Percentiles rank a stretch among this genome's conserved stretches.
phyloP scores from a whole-genome alignment of 2,797 vertebrate genomes.

The Allobates femoralis region DNA sequence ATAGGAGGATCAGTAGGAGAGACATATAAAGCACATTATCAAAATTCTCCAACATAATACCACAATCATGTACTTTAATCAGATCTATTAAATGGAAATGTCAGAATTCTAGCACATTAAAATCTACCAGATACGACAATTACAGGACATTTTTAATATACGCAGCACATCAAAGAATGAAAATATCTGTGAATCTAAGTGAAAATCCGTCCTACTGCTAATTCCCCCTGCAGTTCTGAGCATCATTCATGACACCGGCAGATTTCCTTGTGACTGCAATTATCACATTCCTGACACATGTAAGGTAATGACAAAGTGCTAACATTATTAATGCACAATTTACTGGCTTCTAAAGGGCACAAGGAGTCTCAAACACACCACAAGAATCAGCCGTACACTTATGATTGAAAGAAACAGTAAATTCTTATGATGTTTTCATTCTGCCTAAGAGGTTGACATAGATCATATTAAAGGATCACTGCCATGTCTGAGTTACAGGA shows the following conservation, averaged over 20 bases:
- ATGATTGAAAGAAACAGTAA: background rate
- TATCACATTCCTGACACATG: slow-evolving; percentile 44
- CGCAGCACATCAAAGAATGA: background rate
- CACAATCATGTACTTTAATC: background rate
- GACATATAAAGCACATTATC: background rate
- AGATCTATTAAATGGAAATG: background rate
- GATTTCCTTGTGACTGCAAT: slow-evolving; percentile 42
- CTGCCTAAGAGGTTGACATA: background rate
- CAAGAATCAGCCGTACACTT: slow-evolving; percentile 2
- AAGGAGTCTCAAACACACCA: slow-evolving; percentile 5
- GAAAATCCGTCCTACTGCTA: background rate
- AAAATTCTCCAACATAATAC: background rate
- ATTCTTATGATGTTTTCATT: background rate
- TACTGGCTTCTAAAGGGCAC: slow-evolving; percentile 5
- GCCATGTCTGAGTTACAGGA: background rate
- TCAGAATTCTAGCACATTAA: background rate
- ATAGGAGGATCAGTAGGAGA: background rate
- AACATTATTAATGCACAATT: slow-evolving; percentile 21
- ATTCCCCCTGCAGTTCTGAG: background rate
- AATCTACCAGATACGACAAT: background rate
- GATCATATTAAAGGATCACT: background rate
- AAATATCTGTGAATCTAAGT: background rate
- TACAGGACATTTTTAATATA: background rate
- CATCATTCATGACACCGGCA: slow-evolving; percentile 17
- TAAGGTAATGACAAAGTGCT: slow-evolving; percentile 44